A percentile compares a stretch with the other conserved stretches of the same genome.
Conservation (phyloP, 2,797 vertebrate species). For the Enteromius unitaeniatus region DNA sequence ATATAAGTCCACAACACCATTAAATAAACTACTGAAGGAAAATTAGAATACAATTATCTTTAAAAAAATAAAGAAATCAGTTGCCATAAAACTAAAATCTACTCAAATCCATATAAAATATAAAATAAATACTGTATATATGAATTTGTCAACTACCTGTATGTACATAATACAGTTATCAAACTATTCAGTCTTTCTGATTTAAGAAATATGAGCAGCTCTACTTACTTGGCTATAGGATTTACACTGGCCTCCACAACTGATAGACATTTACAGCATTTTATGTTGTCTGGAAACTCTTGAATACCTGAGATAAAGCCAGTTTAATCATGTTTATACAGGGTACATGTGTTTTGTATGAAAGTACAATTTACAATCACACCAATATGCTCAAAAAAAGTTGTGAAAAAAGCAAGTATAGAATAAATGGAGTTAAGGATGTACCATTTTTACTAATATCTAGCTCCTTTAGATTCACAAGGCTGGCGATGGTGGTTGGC, state of each 20-base stretch:
- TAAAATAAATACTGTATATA: not conserved
- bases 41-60: not conserved
- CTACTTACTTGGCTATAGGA: slow-evolving; percentile 97
- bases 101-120: not conserved
- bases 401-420: not conserved
- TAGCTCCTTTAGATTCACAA: slow-evolving; percentile 97
- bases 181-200: not conserved
- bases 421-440: not conserved
- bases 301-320: slow-evolving; percentile 86
- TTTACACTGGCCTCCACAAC: slow-evolving; percentile 99
- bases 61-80: not conserved
- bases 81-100: not conserved
- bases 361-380: not conserved
- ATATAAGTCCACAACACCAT: not conserved
- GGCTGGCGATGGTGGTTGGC: slow-evolving; percentile 94
- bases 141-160: not conserved
- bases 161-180: not conserved
- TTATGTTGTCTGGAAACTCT: slow-evolving; percentile 99
- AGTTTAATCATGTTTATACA: not conserved
- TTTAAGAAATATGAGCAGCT: slow-evolving; percentile 11
- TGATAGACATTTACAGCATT: slow-evolving; percentile 98
- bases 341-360: not conserved
- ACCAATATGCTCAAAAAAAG: not conserved
- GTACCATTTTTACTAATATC: slow-evolving; percentile 99
- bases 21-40: not conserved